Evolutionary conservation across 30 jellyfish, hydroid and myxozoan genomes (phyloP), one percentile per base, ranked within the genome.

Genomic region (Sanderia malayensis): DNA sequence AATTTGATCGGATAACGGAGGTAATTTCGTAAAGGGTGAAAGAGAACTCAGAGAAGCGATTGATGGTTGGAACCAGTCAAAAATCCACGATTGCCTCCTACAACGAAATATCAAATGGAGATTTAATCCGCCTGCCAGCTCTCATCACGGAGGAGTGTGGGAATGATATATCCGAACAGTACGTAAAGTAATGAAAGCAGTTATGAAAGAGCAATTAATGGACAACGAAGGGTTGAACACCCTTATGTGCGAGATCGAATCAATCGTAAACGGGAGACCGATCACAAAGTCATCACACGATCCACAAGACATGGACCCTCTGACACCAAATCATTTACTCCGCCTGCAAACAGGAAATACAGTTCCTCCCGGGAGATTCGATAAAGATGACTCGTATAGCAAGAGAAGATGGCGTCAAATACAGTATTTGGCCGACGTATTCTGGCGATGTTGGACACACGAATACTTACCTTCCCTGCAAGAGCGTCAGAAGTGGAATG

Each of bases 101-200:
- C n/a, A n/a, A n/a, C n/a, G n/a, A 41, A 15, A 22, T 34, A 34
- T 46, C 67, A 19, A 9, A 2, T 77, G 89, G 85, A 63, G 11
- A 22, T 77, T 77, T 67, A 62, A 65, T 65, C 89, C 89, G 15
- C 89, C 89, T 1, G 55, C 19, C 24, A 37, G 74, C 25, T 1
- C 13, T 18, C 89, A 77, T 34, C 21, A 26, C 8, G 89, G 74
- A 1, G 89, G 94, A 32, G 77, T 70, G 20, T 81, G 86, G 84
- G 92, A 80, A 59, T 52, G 86, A 7, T 24, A 17, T 23, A 81
- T 81, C 31, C 31, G 81, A 19, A 19, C 67, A 31, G 44, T 71
- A 2, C 53, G 94, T 27, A 59, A 44, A 15, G 47, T 71, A 4
- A 26, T 59, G 26, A 17, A 26, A 0, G 86, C 81, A 13, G 2